A percentile compares a stretch with the other conserved stretches of the same genome.
These are phyloP conservation scores for Formica selysi DNA, from an alignment of 1,140 invertebrate genomes.

Conservation along the genomic window DNA sequence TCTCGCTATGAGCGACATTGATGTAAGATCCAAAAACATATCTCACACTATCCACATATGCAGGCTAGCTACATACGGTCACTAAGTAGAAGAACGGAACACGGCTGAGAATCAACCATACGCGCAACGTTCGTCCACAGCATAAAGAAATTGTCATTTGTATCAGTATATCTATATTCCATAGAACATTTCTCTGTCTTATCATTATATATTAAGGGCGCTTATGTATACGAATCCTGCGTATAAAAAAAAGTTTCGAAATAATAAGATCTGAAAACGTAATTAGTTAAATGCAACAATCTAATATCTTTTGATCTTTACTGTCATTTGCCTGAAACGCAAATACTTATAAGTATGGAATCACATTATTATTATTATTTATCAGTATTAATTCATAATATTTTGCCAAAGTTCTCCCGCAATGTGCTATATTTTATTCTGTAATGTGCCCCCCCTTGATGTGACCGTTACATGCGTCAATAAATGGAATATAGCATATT, in stretches of 20 bases:
- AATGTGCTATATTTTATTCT: constrained; percentile 3
- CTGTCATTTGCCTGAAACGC: background rate
- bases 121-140: constrained; percentile 73
- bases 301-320: constrained; percentile 41
- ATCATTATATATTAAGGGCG: constrained; percentile 52
- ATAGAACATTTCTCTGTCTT: constrained; percentile 12
- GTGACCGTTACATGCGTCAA: too few species aligned
- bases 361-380: background rate
- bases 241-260: constrained; percentile 42
- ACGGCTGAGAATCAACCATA: constrained; percentile 75
- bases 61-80: constrained; percentile 69
- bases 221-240: constrained; percentile 33
- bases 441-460: background rate
- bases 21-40: constrained; percentile 72
- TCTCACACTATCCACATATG: constrained; percentile 65
- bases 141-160: constrained; percentile 71
- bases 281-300: constrained; percentile 10
- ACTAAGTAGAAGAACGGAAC: constrained; percentile 77
- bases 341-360: constrained; percentile 41
- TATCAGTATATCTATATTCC: constrained; percentile 34
- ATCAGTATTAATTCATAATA: constrained; percentile 19
- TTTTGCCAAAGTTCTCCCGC: constrained; percentile 17
- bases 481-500: too few species aligned
- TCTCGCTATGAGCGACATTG: constrained; percentile 62
- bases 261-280: constrained; percentile 37